phyloP scores from a whole-genome alignment of 2,888 invertebrate species.

The Drosophila aldrichi region DNA sequence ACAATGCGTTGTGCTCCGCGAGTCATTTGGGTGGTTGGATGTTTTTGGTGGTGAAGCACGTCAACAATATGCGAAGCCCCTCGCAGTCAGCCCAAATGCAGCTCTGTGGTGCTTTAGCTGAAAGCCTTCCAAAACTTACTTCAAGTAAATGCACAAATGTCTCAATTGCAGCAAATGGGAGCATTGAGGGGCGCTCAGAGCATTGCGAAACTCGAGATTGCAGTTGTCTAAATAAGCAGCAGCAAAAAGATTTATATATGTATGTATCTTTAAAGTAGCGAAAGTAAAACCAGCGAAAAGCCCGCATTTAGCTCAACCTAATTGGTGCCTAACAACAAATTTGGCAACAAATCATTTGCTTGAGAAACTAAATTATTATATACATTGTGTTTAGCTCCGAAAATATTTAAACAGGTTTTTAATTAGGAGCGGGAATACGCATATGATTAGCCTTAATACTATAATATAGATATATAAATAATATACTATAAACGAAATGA shows the following conservation, averaged over 20 bases:
- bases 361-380: constrained; percentile 4
- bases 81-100: constrained; percentile 20
- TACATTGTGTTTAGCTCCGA: constrained; percentile 2
- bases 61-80: constrained; percentile 65
- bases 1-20: constrained; percentile 57
- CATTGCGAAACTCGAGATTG: constrained; percentile 50
- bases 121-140: constrained; percentile 53
- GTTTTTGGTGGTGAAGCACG: constrained; percentile 61
- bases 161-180: constrained; percentile 46
- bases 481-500: background rate
- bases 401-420: background rate
- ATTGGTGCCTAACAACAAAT: constrained; percentile 1
- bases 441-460: background rate
- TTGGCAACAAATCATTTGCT: constrained; percentile 16
- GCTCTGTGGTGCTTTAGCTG: constrained; percentile 13
- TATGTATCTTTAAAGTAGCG: constrained; percentile 4
- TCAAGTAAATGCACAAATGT: constrained; percentile 64
- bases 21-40: constrained; percentile 50
- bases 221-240: constrained; percentile 11
- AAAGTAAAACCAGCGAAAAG: constrained; percentile 16
- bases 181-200: constrained; percentile 26
- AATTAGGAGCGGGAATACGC: background rate
- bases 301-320: constrained; percentile 12
- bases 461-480: background rate
- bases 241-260: background rate